Evolutionary conservation across 2,113 vertebrate species (phyloP).

Genomic region (Psilopsiagon aurifrons): DNA sequence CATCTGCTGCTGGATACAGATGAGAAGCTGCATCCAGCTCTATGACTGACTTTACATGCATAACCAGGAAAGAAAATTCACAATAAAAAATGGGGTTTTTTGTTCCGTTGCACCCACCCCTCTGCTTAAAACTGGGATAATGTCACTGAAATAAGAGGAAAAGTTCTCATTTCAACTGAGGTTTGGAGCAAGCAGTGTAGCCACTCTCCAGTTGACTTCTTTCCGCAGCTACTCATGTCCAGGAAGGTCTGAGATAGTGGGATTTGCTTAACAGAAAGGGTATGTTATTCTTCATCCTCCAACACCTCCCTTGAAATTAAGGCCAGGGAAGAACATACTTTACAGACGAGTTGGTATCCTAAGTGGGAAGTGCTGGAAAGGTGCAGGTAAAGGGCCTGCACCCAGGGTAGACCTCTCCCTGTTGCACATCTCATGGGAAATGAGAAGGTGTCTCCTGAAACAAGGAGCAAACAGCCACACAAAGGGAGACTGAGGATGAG

Average conservation of each 20-base stretch:
- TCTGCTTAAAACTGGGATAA: background rate
- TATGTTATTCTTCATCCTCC: background rate
- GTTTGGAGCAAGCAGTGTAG: background rate
- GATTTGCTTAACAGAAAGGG: background rate
- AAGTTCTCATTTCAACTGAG: background rate
- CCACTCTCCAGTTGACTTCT: background rate
- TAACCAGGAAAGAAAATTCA: background rate
- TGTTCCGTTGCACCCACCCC: background rate
- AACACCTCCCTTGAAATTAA: background rate
- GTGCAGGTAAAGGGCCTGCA: background rate
- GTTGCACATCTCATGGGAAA: background rate
- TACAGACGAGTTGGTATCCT: background rate
- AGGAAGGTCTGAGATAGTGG: background rate
- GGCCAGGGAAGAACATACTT: background rate
- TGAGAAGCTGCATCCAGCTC: background rate
- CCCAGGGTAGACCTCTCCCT: background rate
- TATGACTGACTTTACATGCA: background rate
- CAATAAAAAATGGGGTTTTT: rapidly evolving
- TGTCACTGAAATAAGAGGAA: background rate
- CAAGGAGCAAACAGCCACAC: background rate
- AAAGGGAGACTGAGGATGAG: background rate
- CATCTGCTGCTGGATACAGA: background rate
- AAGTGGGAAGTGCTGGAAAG: background rate
- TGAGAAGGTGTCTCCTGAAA: background rate
- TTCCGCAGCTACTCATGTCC: background rate